Evolutionary conservation across 2,113 vertebrate genomes (phyloP).

Genomic region (Oryctolagus cuniculus): DNA sequence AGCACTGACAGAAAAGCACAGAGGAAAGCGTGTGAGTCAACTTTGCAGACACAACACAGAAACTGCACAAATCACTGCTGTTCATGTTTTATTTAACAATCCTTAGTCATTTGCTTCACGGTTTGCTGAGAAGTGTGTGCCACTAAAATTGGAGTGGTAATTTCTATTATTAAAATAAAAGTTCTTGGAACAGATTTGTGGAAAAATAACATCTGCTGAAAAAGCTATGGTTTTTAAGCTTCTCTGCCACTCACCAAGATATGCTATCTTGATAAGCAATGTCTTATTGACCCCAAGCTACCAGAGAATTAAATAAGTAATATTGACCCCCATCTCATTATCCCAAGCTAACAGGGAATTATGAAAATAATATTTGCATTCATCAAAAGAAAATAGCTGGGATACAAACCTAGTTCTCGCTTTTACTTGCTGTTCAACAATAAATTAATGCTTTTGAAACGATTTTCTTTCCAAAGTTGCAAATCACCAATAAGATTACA

Average conservation of each 20-base stretch:
- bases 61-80: background rate
- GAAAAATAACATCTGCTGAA: background rate
- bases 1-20: background rate
- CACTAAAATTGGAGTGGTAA: background rate
- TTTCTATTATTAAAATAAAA: constrained; percentile 14
- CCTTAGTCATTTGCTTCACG: background rate
- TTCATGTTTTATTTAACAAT: background rate
- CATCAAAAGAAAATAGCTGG: background rate
- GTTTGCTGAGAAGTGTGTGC: background rate
- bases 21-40: background rate
- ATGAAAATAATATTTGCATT: background rate
- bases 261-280: background rate
- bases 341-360: background rate
- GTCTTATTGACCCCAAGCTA: background rate
- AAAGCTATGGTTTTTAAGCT: background rate
- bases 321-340: background rate
- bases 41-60: background rate
- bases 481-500: background rate
- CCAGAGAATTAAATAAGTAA: background rate
- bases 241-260: background rate
- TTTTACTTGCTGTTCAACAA: background rate
- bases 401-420: background rate
- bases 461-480: background rate
- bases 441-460: background rate
- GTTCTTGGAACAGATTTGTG: background rate